phyloP scores from a whole-genome alignment of 2,888 invertebrate genomes.

The Aleiodes alternator region DNA sequence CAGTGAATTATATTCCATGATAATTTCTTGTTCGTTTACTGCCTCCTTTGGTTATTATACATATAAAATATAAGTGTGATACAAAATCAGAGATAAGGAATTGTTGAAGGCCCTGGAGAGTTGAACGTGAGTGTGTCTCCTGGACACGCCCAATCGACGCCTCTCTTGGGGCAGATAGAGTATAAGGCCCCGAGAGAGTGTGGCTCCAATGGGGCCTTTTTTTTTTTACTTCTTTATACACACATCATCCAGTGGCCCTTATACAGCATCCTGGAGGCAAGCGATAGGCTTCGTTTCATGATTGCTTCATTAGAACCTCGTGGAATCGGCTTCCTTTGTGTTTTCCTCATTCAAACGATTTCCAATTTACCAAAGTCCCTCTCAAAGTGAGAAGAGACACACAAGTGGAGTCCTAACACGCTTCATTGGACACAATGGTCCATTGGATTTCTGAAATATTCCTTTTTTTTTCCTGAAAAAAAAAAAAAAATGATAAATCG shows the following conservation, averaged over 20 bases:
- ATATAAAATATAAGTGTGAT: constrained; percentile 9
- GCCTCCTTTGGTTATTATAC: neutral
- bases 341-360: neutral
- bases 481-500: no score
- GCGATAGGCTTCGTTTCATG: constrained; percentile 38
- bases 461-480: no score
- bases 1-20: constrained; percentile 28
- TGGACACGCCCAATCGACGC: constrained; percentile 51
- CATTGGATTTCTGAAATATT: neutral
- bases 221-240: neutral
- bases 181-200: neutral
- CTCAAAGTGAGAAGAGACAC: no score
- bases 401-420: neutral
- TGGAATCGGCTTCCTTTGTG: constrained; percentile 43
- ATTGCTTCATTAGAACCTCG: constrained; percentile 59
- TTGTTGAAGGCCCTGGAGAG: constrained; percentile 22
- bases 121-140: constrained; percentile 15
- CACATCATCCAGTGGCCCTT: neutral
- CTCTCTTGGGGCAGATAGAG: constrained; percentile 9
- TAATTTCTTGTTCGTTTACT: constrained; percentile 2
- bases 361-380: neutral
- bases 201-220: neutral
- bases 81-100: constrained; percentile 25
- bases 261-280: neutral
- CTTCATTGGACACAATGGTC: no score